Evolutionary conservation across 2,888 invertebrate genomes (phyloP).

Genomic region (Pterostichus madidus): DNA sequence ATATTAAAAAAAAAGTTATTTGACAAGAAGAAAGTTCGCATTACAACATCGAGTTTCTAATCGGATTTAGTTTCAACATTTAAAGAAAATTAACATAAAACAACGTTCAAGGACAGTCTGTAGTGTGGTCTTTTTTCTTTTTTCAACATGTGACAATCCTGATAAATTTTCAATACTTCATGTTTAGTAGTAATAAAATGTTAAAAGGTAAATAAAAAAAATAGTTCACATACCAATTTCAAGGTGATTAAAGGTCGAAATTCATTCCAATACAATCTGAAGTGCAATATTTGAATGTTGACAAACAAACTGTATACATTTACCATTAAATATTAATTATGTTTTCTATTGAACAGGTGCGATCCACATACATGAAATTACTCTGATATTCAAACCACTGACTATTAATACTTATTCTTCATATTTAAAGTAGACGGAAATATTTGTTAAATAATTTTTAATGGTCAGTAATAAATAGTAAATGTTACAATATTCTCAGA

Average conservation of each 20-base stretch:
- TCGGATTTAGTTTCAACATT: background rate
- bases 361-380: conserved; percentile 13
- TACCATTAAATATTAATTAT: background rate
- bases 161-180: background rate
- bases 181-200: background rate
- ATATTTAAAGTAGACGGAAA: background rate
- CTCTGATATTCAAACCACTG: conserved; percentile 60
- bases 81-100: conserved; percentile 18
- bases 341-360: background rate
- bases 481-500: background rate
- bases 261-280: background rate
- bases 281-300: background rate
- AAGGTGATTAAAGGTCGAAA: conserved; percentile 11
- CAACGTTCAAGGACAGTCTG: conserved; percentile 28
- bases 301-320: background rate
- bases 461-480: background rate
- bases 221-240: conserved; percentile 4
- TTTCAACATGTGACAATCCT: conserved; percentile 3
- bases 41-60: conserved; percentile 37
- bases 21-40: conserved; percentile 27
- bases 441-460: background rate
- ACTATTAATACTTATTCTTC: conserved; percentile 69
- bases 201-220: conserved; percentile 10
- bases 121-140: background rate
- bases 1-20: conserved; percentile 34